Evolutionary conservation across 1,140 invertebrate species (phyloP), one percentile per base, ranked within the genome.

Genomic region (Zaprionus lachaisei): DNA sequence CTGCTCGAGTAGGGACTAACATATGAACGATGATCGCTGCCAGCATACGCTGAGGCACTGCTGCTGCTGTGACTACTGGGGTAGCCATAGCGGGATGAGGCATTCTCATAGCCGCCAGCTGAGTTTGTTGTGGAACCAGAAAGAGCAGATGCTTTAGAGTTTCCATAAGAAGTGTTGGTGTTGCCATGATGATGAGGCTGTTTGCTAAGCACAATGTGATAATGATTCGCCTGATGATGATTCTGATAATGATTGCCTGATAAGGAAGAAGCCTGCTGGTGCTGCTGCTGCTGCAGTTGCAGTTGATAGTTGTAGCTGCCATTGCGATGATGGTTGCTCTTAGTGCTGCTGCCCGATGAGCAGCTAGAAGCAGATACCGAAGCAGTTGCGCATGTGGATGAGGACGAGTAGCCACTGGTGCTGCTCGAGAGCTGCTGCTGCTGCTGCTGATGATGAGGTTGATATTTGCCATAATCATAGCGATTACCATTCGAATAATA

Each of bases 1-100:
- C 83, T 89, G 57, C 72, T 92, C 41, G 83, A 64, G 55, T 93
- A 93, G 62, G 92, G 92, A 73, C 91, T 93, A 34, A 92, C 78
- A 76, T 93, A 93, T 9, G 31, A 11, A 20, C 92, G 86, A 72
- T 91, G 86, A 58, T 91, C 86, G 55, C 81, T 90, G 61, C 60
- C 90, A 57, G 57, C 54, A 17, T 91, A 91, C 22, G 62, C 54
- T 47, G 76, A 62, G n/a, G 72, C 77, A 72, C 77, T 15, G 69
- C 65, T 38, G 77, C 71, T 47, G 41, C 41, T 47, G 34, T 34
- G 31, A 34, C 72, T 54, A 37, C 80, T 81, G 51, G 85, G 58
- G 62, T 73, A 80, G 15, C 80, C 87, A 55, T 89, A 89, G n/a
- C 84, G 64, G 0, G 91, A 67, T 1, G 54, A 15, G 22, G 64